Evolutionary conservation across 2,797 vertebrate genomes (phyloP).

Genomic region (Cirrhinus mrigala): DNA sequence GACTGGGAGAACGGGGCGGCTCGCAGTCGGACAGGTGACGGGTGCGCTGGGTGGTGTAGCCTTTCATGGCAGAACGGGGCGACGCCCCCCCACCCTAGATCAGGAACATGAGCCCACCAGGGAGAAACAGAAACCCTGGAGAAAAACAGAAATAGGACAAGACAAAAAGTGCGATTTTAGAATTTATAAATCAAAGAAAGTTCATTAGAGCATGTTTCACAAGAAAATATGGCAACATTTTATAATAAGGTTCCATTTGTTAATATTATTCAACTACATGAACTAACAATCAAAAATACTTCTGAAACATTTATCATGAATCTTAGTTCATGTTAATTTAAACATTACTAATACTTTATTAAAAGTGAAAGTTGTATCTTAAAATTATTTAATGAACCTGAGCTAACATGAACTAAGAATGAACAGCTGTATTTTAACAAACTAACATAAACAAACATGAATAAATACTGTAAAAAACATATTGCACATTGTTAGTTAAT

Average conservation of each 20-base stretch:
- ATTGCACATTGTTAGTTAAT: not conserved
- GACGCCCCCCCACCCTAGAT: slow-evolving; percentile 75
- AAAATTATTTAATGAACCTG: not conserved
- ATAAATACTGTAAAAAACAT: not conserved
- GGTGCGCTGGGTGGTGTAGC: slow-evolving; percentile 92
- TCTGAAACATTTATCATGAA: not conserved
- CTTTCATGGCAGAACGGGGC: slow-evolving; percentile 88
- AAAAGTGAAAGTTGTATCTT: no score
- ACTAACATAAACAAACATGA: no score
- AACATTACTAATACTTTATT: no score
- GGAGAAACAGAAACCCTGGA: slow-evolving; percentile 63
- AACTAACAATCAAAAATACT: no score
- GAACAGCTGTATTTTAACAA: not conserved
- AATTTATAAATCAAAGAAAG: not conserved
- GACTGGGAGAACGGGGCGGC: slow-evolving; percentile 73
- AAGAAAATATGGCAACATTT: not conserved
- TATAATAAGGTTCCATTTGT: no score
- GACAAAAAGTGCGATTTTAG: not conserved
- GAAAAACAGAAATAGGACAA: slow-evolving; percentile 5
- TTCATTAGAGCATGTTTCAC: not conserved
- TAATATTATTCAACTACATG: no score
- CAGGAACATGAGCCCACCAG: slow-evolving; percentile 74
- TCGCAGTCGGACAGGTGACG: slow-evolving; percentile 94
- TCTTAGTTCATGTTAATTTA: not conserved
- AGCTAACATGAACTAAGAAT: not conserved